A percentile compares a stretch with the other conserved stretches of the same genome.
phyloP scores from a whole-genome alignment of 2,888 invertebrate species.

The Caenorhabditis sp. region DNA sequence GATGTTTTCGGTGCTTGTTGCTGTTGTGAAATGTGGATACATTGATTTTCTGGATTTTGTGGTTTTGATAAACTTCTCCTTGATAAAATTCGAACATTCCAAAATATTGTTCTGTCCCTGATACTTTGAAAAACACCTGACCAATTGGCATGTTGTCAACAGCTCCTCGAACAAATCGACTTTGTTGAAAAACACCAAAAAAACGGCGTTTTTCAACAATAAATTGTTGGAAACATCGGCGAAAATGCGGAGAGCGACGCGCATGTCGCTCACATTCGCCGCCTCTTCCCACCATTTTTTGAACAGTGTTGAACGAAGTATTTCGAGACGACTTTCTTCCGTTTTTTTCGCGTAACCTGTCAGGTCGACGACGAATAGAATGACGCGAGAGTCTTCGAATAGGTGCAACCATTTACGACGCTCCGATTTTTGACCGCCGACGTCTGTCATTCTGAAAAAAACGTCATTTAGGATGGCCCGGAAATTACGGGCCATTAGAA shows the following conservation, averaged over 20 bases:
- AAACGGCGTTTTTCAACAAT: conserved; percentile 21
- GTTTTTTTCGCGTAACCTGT: conserved; percentile 37
- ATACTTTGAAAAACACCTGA: conserved; percentile 21
- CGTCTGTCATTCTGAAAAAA: conserved; percentile 42
- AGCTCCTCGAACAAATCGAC: conserved; percentile 33
- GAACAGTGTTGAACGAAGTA: not conserved
- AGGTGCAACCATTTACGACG: conserved; percentile 47
- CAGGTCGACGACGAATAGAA: conserved; percentile 36
- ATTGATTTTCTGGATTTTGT: conserved; percentile 20
- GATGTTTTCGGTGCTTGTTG: conserved; percentile 36
- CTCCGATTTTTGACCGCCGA: conserved; percentile 49
- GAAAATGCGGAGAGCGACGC: conserved; percentile 37
- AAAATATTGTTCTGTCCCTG: conserved; percentile 21
- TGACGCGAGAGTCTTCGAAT: conserved; percentile 42
- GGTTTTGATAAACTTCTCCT: conserved; percentile 23
- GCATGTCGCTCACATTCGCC: conserved; percentile 16
- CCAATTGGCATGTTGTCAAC: conserved; percentile 8
- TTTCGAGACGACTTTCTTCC: conserved; percentile 24
- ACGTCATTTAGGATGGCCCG: too few species aligned
- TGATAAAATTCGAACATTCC: conserved; percentile 14
- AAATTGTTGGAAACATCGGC: conserved; percentile 10
- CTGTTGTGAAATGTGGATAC: conserved; percentile 39
- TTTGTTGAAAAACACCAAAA: conserved; percentile 43
- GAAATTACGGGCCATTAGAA: too few species aligned
- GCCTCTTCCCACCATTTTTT: not conserved